These are phyloP conservation scores for Heliconius nattereri DNA, from an alignment of 1,140 invertebrate genomes.

Conservation along the genomic window DNA sequence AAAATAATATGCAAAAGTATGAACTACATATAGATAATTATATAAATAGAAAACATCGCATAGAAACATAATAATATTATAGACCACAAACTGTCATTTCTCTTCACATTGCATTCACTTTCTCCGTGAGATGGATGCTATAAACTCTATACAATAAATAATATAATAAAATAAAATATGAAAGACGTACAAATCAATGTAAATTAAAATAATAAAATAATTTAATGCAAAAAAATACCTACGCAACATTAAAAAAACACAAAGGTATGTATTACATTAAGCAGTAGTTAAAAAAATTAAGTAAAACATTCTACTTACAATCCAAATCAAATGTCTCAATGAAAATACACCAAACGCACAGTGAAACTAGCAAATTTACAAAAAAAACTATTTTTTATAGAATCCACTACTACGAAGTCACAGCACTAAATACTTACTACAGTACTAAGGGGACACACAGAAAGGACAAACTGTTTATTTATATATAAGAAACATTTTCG, in stretches of 20 bases:
- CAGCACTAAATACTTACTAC: constrained; percentile 34
- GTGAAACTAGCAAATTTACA: not conserved
- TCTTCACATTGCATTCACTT: not conserved
- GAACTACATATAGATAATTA: no score
- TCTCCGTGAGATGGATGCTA: no score
- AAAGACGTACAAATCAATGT: not conserved
- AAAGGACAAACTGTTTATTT: constrained; percentile 22
- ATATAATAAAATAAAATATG: not conserved
- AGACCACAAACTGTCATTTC: not conserved
- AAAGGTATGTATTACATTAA: no score
- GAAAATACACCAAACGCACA: constrained; percentile 15
- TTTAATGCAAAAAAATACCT: not conserved
- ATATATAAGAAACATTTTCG: constrained; percentile 29
- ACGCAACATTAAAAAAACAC: not conserved
- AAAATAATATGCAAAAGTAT: no score
- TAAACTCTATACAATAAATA: not conserved
- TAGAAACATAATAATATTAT: not conserved
- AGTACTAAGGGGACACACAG: not conserved
- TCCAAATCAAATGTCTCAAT: not conserved
- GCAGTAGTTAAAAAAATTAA: no score
- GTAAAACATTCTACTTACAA: not conserved
- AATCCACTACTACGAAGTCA: not conserved
- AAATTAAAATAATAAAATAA: not conserved
- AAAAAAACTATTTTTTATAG: not conserved
- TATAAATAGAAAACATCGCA: not conserved